Evolutionary conservation across 2,113 vertebrate species (phyloP).

Genomic region (Sakesphorus luctuosus): DNA sequence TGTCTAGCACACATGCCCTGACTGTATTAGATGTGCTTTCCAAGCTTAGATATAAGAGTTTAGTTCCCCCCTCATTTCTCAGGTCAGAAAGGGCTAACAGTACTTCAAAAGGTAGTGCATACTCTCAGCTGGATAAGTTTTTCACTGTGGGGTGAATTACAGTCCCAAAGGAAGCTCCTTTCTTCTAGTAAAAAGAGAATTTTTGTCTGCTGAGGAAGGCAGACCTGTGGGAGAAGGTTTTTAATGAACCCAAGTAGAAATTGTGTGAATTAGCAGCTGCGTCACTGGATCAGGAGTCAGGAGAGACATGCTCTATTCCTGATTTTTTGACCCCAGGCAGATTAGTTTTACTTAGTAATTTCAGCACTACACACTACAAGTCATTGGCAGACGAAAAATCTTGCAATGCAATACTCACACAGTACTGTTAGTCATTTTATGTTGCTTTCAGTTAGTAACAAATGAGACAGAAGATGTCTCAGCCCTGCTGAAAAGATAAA

Average conservation of each 20-base stretch:
- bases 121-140: background rate
- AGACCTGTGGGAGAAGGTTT: conserved; percentile 28
- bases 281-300: background rate
- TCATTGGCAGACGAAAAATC: background rate
- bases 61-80: background rate
- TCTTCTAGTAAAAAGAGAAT: conserved; percentile 3
- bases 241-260: conserved; percentile 45
- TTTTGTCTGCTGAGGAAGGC: background rate
- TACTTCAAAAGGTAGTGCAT: background rate
- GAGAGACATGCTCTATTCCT: background rate
- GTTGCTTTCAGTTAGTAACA: background rate
- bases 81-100: conserved; percentile 5
- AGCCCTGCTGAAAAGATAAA: background rate
- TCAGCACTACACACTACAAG: background rate
- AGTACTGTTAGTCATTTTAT: background rate
- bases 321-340: conserved; percentile 8
- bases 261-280: conserved; percentile 7
- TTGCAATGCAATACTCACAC: background rate
- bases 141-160: background rate
- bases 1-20: background rate
- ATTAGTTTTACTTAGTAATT: background rate
- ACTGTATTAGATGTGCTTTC: background rate
- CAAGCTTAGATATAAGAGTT: background rate
- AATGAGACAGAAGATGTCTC: background rate
- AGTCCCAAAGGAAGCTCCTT: conserved; percentile 34